A percentile compares a stretch with the other conserved stretches of the same genome.
Conservation (phyloP, 2,797 vertebrate species). For the Babyrousa celebensis region DNA sequence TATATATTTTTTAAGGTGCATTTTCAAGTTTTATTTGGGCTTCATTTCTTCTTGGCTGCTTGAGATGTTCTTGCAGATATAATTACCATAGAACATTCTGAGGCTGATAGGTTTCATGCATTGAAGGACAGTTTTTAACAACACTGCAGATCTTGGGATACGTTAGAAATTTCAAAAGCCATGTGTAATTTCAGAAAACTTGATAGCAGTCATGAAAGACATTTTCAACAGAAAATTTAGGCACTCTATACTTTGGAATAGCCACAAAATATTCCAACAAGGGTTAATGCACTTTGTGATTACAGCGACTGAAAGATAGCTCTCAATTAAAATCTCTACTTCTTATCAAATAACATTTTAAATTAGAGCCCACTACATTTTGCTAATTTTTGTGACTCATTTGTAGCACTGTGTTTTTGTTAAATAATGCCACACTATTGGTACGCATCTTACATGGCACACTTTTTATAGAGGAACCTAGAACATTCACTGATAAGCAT, state of each 20-base stretch:
- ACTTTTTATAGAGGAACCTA: conserved; percentile 45
- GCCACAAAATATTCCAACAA: conserved; percentile 83
- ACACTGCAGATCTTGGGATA: neutral
- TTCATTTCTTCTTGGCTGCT: conserved; percentile 27
- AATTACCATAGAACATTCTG: conserved; percentile 49
- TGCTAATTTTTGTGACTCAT: conserved; percentile 33
- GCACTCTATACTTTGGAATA: conserved; percentile 86
- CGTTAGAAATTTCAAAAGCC: conserved; percentile 56
- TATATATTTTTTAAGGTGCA: conserved; percentile 47
- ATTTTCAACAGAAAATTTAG: conserved; percentile 80
- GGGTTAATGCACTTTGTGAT: conserved; percentile 90
- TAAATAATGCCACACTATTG: neutral
- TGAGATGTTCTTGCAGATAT: conserved; percentile 53
- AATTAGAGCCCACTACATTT: conserved; percentile 51
- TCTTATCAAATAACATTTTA: conserved; percentile 73
- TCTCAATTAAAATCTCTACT: conserved; percentile 70
- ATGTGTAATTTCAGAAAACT: conserved; percentile 66
- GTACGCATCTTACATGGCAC: neutral
- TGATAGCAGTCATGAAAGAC: conserved; percentile 68
- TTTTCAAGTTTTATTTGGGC: conserved; percentile 71
- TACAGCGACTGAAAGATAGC: conserved; percentile 80
- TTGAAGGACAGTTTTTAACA: conserved; percentile 39
- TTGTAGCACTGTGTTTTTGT: conserved; percentile 51
- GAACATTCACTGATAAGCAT: conserved; percentile 49
- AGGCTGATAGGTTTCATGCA: neutral